Base-by-base conservation (phyloP, 2,888 invertebrate species). In the Temnothorax rugatulus region DNA sequence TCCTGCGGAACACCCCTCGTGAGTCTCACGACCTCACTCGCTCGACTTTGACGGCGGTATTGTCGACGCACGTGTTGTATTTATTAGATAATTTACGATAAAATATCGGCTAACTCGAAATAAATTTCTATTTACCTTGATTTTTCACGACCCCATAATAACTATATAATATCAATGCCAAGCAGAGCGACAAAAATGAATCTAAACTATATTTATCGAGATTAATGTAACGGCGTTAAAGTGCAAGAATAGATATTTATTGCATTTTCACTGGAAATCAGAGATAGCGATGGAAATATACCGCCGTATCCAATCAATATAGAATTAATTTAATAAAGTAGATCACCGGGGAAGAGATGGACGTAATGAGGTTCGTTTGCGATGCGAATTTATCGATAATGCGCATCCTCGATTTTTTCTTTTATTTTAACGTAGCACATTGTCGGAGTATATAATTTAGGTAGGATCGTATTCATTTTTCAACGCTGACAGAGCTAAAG, bases 361-460 rank as follows among this genome's bases (percentile, higher is more conserved):
- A 34, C 59, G 57, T 47, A 64, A 59, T 13, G 57, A 73, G 79
- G 21, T n/a, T n/a, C 18, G 34, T 79, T 29, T 5, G 57, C 11
- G 21, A 69, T 25, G 18, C 8, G 29, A 69, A 69, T 57, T 71
- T 79, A 71, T 71, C 13, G 79, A 79, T 79, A 59, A 71, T 47
- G 73, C 41, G 8, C 44, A 18, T 47, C 25, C 13, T 5, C 41
- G 13, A 38, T 47, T 50, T 29, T 13, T 13, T n/a, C 38, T 64
- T 57, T 41, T 52, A 34, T 59, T 71, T 69, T 59, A 59, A 47
- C 21, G 0, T 5, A 8, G 29, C 54, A 34, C 34, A 15, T 29
- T 34, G 13, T n/a, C 52, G 29, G 68, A 66, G 68, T 66, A 15
- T 13, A 63, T 76, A 83, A 86, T 83, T 76, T 61, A 77, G 54